Conservation (phyloP, 2,888 invertebrate species). For the Blastobasis lacticolella region DNA sequence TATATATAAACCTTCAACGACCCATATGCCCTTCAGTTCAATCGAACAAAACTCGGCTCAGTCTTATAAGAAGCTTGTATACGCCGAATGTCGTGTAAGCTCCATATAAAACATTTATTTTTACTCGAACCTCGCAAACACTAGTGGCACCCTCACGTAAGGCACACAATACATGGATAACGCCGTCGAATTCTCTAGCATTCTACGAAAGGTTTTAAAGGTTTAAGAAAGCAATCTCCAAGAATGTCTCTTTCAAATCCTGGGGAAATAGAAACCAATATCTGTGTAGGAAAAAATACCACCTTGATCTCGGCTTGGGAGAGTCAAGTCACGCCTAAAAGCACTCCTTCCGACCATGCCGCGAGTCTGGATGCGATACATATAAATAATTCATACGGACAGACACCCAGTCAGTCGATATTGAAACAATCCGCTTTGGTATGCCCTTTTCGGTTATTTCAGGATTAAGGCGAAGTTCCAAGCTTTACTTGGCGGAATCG, state of each 20-base stretch:
- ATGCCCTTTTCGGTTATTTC: slow-evolving; percentile 33
- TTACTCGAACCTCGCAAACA: too few species aligned
- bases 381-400: slow-evolving; percentile 56
- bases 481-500: neutral
- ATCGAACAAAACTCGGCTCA: too few species aligned
- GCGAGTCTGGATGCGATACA: slow-evolving; percentile 26
- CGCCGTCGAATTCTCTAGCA: too few species aligned
- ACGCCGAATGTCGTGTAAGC: too few species aligned
- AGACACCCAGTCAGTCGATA: slow-evolving; percentile 33
- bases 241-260: neutral
- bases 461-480: slow-evolving; percentile 29
- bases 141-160: too few species aligned
- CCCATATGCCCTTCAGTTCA: too few species aligned
- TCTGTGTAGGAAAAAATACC: slow-evolving; percentile 2
- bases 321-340: slow-evolving; percentile 43
- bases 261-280: neutral
- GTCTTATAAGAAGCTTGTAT: too few species aligned
- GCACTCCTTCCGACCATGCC: slow-evolving; percentile 24
- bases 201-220: neutral
- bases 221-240: neutral
- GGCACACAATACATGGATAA: too few species aligned
- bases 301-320: slow-evolving; percentile 4
- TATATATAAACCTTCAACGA: too few species aligned
- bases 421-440: slow-evolving; percentile 49
- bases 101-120: too few species aligned